These are phyloP conservation scores for Troides oblongomaculatus DNA, from an alignment of 2,888 invertebrate species.

Conservation along the genomic window DNA sequence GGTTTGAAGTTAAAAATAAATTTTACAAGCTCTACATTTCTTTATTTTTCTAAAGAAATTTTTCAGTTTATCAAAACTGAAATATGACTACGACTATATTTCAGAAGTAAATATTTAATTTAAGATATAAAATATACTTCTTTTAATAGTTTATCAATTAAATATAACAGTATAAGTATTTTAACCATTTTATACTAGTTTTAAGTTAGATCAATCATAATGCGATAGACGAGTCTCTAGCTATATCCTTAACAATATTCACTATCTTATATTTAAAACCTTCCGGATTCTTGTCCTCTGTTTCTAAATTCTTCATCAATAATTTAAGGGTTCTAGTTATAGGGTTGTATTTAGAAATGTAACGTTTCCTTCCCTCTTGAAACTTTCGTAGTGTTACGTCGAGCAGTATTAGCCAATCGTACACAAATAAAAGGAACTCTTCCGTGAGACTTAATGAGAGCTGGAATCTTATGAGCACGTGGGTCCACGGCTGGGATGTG, in stretches of 20 bases:
- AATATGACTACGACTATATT: neutral
- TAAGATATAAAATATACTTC: too few relatives aligned
- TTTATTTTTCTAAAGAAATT: too few relatives aligned
- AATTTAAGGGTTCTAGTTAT: conserved; percentile 55
- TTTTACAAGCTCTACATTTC: too few relatives aligned
- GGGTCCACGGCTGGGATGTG: conserved; percentile 70
- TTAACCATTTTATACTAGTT: too few relatives aligned
- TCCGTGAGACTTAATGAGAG: conserved; percentile 55
- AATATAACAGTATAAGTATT: too few relatives aligned
- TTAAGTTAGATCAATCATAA: neutral
- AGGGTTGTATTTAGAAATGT: conserved; percentile 56
- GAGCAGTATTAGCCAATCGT: conserved; percentile 62
- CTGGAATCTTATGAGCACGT: conserved; percentile 65
- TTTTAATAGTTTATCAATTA: too few relatives aligned
- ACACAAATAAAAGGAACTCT: conserved; percentile 61
- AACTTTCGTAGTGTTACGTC: conserved; percentile 57
- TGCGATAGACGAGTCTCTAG: conserved; percentile 38
- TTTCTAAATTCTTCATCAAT: conserved; percentile 51
- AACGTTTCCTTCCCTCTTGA: conserved; percentile 45
- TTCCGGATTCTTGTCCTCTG: conserved; percentile 43
- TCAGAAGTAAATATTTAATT: too few relatives aligned
- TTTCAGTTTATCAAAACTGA: neutral
- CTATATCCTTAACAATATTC: conserved; percentile 50
- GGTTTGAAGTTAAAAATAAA: too few relatives aligned
- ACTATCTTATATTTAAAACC: conserved; percentile 51